Conservation (phyloP, 2,113 vertebrate species). For the Balaenoptera acutorostrata region DNA sequence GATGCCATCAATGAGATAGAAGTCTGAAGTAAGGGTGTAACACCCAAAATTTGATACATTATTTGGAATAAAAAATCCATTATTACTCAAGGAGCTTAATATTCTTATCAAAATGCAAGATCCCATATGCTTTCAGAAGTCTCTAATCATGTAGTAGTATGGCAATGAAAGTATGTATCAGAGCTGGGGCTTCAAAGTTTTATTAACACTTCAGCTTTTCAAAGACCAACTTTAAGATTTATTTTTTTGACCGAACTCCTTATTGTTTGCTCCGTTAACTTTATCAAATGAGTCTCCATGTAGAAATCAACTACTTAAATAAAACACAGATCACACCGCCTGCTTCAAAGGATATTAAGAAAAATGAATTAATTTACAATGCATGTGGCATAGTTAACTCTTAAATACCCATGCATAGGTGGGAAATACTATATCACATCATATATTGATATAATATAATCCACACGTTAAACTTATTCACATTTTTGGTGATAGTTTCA, state of each 20-base stretch:
- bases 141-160: not conserved
- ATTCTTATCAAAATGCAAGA: slow-evolving; percentile 21
- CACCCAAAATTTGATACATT: not conserved
- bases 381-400: not conserved
- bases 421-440: not conserved
- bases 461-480: not conserved
- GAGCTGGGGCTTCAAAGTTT: not conserved
- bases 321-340: not conserved
- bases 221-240: not conserved
- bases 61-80: not conserved
- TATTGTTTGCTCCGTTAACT: not conserved
- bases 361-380: slow-evolving; percentile 4
- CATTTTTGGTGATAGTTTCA: not conserved
- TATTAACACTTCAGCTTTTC: slow-evolving; percentile 24
- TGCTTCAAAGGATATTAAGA: not conserved
- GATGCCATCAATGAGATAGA: not conserved
- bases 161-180: not conserved
- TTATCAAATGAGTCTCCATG: not conserved
- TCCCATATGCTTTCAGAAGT: not conserved
- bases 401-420: not conserved
- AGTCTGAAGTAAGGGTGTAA: not conserved
- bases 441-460: not conserved
- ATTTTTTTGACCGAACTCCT: not conserved
- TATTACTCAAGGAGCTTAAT: not conserved
- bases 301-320: slow-evolving; percentile 10